Conservation (phyloP, 2,888 invertebrate genomes). For the Celastrina argiolus region DNA sequence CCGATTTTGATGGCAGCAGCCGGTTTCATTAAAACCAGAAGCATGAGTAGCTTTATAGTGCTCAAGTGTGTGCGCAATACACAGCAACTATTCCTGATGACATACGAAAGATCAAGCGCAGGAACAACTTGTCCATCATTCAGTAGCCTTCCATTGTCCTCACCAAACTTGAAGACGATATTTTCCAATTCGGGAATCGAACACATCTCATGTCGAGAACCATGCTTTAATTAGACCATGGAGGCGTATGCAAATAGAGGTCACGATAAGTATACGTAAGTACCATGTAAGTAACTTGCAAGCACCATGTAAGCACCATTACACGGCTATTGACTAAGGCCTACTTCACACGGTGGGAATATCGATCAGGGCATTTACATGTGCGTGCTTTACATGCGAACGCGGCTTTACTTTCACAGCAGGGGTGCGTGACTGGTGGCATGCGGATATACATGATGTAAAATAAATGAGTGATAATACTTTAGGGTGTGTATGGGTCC, state of each 20-base stretch:
- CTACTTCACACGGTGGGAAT: constrained; percentile 14
- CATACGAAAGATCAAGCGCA: too few relatives aligned
- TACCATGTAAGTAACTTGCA: background rate
- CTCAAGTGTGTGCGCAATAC: too few relatives aligned
- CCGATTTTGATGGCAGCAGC: too few relatives aligned
- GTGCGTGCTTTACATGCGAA: background rate
- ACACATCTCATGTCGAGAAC: too few relatives aligned
- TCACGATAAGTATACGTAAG: background rate
- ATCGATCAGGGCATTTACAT: background rate
- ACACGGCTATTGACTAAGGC: constrained; percentile 4
- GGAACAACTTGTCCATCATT: too few relatives aligned
- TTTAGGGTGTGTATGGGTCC: too few relatives aligned
- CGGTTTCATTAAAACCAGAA: too few relatives aligned
- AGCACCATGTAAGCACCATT: background rate
- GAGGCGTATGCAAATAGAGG: background rate
- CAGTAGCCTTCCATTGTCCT: too few relatives aligned
- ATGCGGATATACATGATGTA: background rate
- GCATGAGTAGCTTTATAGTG: too few relatives aligned
- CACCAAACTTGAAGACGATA: too few relatives aligned
- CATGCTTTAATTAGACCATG: background rate
- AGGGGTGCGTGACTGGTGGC: background rate
- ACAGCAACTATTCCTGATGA: too few relatives aligned
- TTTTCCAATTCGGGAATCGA: too few relatives aligned
- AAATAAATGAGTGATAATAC: background rate
- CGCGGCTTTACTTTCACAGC: background rate